These are phyloP conservation scores for Chrysina gloriosa DNA, from an alignment of 2,888 invertebrate species.

Conservation along the genomic window DNA sequence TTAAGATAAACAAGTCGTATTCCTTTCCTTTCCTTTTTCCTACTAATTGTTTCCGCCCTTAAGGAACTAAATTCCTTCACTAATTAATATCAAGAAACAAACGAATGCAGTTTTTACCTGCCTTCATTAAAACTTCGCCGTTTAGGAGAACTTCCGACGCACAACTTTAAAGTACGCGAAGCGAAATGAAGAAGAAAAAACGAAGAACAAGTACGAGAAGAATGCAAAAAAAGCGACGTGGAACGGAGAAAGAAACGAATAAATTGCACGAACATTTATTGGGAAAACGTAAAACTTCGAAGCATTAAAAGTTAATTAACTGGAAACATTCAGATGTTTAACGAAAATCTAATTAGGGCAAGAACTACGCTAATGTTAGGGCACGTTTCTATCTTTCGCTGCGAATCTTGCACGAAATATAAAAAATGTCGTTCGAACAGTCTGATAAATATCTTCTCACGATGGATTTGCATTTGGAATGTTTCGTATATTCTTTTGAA, in stretches of 20 bases:
- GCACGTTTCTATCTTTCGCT: too few relatives aligned
- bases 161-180: neutral
- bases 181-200: neutral
- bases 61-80: neutral
- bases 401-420: too few relatives aligned
- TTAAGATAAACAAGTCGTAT: too few relatives aligned
- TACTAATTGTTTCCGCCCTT: neutral
- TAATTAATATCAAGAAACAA: neutral
- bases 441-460: too few relatives aligned
- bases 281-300: conserved; percentile 15
- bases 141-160: neutral
- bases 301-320: conserved; percentile 30
- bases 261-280: conserved; percentile 17
- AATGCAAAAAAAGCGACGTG: neutral
- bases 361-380: neutral
- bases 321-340: conserved; percentile 7
- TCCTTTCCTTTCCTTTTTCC: too few relatives aligned
- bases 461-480: too few relatives aligned
- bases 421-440: too few relatives aligned
- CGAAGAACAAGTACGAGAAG: neutral
- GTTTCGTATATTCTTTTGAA: too few relatives aligned
- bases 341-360: neutral
- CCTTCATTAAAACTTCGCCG: neutral
- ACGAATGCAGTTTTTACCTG: neutral
- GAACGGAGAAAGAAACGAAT: conserved; percentile 3